Conservation (phyloP, 1,140 invertebrate species). For the Solen grandis region DNA sequence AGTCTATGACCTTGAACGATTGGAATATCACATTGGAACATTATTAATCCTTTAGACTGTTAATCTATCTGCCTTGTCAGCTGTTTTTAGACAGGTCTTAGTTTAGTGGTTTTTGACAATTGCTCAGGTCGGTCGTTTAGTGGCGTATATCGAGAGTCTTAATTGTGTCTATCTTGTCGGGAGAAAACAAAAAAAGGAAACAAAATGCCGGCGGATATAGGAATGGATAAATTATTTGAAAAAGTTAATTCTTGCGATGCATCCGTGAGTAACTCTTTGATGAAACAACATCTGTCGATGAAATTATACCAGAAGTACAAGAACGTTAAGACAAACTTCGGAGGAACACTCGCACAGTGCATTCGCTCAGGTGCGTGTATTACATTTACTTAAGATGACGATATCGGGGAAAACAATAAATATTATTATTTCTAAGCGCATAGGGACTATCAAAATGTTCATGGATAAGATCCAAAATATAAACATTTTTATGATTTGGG, state of each 20-base stretch:
- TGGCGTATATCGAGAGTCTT: too few relatives aligned
- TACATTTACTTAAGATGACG: too few relatives aligned
- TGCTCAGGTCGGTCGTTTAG: too few relatives aligned
- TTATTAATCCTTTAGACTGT: too few relatives aligned
- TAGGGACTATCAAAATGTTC: slow-evolving; percentile 1
- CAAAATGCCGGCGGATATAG: slow-evolving; percentile 31
- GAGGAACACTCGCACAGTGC: slow-evolving; percentile 28
- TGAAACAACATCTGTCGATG: slow-evolving; percentile 43
- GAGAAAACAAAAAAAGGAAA: background rate
- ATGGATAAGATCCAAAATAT: background rate
- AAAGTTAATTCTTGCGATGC: too few relatives aligned
- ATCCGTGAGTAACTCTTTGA: slow-evolving; percentile 1
- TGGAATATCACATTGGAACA: too few relatives aligned
- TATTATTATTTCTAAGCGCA: background rate
- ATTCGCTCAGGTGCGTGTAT: slow-evolving; percentile 30
- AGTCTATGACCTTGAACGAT: too few relatives aligned
- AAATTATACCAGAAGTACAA: slow-evolving; percentile 28
- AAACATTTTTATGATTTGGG: background rate
- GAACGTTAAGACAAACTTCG: slow-evolving; percentile 25
- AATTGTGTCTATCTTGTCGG: too few relatives aligned
- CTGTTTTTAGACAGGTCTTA: too few relatives aligned
- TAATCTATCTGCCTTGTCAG: too few relatives aligned
- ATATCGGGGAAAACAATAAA: slow-evolving; percentile 6
- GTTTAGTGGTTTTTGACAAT: too few relatives aligned
- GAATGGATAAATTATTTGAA: too few relatives aligned